Base-by-base conservation (phyloP, 2,113 vertebrate genomes). In the Pygoscelis adeliae region DNA sequence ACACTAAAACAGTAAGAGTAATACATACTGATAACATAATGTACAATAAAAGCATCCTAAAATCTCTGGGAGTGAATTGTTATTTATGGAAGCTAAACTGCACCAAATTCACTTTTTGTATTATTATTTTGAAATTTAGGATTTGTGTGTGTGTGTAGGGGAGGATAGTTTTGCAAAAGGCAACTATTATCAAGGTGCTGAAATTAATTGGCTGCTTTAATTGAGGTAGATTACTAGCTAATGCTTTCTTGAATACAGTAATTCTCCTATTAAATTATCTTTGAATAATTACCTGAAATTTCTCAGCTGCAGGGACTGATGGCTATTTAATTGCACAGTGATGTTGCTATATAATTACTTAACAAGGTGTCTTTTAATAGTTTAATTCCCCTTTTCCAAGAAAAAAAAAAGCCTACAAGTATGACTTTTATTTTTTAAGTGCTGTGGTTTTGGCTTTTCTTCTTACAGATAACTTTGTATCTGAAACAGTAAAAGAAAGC, bases 231-330 rank as follows among this genome's bases (percentile, higher is more conserved):
- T 99, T 99, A 98, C 98, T 98, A 98, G 98, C 98, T 99, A 98
- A 99, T 98, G 98, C 98, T 98, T 99, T 98, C 98, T 98, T 98
- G 98, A 99, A 98, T 99, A 98, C 98, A 98, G 98, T 98, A 98
- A 99, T 99, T 99, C 98, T 98, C 98, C 98, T 99, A 99, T 99
- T 99, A 98, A 99, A 98, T 98, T 99, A 99, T 99, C 98, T 99
- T 98, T 98, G 98, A 99, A 98, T 98, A 99, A 99, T 98, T 98
- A 99, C 98, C 98, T 99, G 98, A 98, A 99, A 99, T 98, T 98
- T 98, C 98, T 99, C 98, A 98, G 98, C 98, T 98, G 98, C 98
- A 96, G 98, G 98, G 98, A 98, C 98, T 99, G 98, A 99, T 98
- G 98, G 98, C 98, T 98, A 98, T 98, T 99, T 98, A 98, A 99